phyloP scores from a whole-genome alignment of 2,113 vertebrate species.

The Oostethus manadensis region DNA sequence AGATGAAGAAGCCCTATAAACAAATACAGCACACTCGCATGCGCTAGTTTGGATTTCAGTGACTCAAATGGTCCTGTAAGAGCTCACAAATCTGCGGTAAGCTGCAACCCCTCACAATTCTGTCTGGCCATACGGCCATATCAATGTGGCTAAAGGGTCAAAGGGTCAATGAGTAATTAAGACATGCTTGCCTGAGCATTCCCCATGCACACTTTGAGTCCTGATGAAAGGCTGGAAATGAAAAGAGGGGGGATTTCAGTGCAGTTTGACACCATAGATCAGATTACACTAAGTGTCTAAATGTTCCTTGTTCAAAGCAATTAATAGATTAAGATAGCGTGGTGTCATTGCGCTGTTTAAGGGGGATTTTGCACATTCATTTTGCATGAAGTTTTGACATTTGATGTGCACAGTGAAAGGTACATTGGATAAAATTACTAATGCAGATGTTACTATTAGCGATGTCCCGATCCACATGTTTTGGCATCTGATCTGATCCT shows the following conservation, averaged over 20 bases:
- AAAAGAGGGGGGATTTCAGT: conserved; percentile 53
- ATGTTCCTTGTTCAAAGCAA: conserved; percentile 66
- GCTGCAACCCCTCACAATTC: conserved; percentile 45
- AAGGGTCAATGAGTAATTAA: conserved; percentile 78
- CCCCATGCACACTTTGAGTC: conserved; percentile 65
- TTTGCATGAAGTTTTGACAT: conserved; percentile 34
- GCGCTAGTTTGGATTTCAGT: conserved; percentile 72
- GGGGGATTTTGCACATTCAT: conserved; percentile 35
- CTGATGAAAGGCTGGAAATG: conserved; percentile 57
- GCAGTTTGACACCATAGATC: conserved; percentile 58
- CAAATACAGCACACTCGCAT: conserved; percentile 72
- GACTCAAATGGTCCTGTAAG: conserved; percentile 68
- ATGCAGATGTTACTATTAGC: background rate
- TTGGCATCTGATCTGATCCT: no score
- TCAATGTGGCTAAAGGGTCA: conserved; percentile 71
- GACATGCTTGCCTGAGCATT: conserved; percentile 73
- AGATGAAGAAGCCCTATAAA: conserved; percentile 69
- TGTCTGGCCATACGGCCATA: conserved; percentile 52
- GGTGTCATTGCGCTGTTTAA: conserved; percentile 33
- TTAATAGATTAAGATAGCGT: conserved; percentile 64
- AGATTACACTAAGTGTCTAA: conserved; percentile 67
- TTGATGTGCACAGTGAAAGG: conserved; percentile 6
- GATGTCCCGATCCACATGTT: no score
- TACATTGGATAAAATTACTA: background rate
- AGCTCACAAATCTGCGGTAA: conserved; percentile 66